Evolutionary conservation across 2,113 vertebrate genomes (phyloP).

Genomic region (Cyprinus carpio): DNA sequence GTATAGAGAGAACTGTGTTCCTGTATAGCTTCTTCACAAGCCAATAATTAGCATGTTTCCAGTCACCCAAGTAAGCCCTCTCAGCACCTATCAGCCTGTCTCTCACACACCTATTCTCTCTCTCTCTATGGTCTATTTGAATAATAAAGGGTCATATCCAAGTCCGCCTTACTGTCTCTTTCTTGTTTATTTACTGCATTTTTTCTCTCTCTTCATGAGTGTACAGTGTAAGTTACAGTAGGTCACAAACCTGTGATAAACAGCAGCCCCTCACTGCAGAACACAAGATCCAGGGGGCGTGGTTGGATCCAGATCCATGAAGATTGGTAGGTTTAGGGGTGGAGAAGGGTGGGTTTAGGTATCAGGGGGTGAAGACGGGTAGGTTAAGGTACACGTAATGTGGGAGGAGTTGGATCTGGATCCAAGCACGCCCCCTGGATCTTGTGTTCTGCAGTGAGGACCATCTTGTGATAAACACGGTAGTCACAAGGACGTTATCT

Average conservation of each 20-base stretch:
- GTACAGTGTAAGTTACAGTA: background rate
- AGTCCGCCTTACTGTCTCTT: background rate
- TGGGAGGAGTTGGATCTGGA: too few species aligned
- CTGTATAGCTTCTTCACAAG: slow-evolving; percentile 31
- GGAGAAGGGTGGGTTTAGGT: too few species aligned
- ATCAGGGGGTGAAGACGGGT: too few species aligned
- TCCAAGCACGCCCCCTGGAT: too few species aligned
- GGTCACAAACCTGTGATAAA: background rate
- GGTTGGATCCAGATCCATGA: too few species aligned
- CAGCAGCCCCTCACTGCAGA: too few species aligned
- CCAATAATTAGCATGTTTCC: slow-evolving; percentile 64
- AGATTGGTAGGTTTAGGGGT: too few species aligned
- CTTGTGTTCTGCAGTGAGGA: too few species aligned
- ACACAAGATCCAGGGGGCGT: too few species aligned
- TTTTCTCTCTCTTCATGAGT: background rate
- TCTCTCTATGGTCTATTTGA: background rate
- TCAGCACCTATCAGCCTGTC: slow-evolving; percentile 43
- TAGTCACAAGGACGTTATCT: background rate
- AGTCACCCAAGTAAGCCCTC: slow-evolving; percentile 7
- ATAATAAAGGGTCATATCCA: background rate
- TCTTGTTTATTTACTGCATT: background rate
- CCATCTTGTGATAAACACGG: too few species aligned
- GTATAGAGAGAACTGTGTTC: slow-evolving; percentile 18
- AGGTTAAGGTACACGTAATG: too few species aligned
- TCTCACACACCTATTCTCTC: background rate